A percentile compares a stretch with the other conserved stretches of the same genome.
Conservation (phyloP, 2,888 invertebrate genomes). For the Hydriomena furcata region DNA sequence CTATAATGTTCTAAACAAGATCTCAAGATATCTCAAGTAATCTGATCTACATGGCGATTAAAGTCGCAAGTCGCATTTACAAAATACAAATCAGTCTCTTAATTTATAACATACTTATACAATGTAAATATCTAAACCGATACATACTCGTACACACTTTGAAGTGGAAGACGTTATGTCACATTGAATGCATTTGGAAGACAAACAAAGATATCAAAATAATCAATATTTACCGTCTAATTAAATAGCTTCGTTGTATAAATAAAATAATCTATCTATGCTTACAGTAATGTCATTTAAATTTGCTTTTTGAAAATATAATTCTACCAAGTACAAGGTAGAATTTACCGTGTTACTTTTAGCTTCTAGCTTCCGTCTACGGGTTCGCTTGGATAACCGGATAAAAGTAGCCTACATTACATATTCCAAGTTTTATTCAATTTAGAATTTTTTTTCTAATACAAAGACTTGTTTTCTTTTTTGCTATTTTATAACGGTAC, state of each 20-base stretch:
- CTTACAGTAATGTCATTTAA: constrained; percentile 15
- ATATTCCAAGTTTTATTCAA: no score
- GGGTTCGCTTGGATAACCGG: no score
- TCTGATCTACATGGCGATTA: no score
- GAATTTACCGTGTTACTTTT: no score
- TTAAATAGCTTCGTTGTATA: constrained; percentile 24
- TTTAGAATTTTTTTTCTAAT: no score
- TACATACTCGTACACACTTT: not conserved
- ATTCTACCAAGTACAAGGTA: no score
- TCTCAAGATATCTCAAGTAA: not conserved
- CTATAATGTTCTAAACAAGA: not conserved
- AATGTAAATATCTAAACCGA: not conserved
- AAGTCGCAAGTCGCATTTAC: no score
- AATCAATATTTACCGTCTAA: not conserved
- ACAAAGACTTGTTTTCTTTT: no score
- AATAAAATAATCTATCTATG: constrained; percentile 8
- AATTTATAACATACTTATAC: not conserved
- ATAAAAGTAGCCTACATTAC: no score
- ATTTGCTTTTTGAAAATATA: constrained; percentile 1
- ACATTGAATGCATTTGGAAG: constrained; percentile 32
- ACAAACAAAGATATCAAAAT: constrained; percentile 11
- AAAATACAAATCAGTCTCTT: constrained; percentile 9
- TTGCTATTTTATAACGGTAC: no score
- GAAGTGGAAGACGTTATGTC: constrained; percentile 26
- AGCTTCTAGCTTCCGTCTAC: no score